Conservation (phyloP, 2,113 vertebrate species). For the Tauraco erythrolophus region DNA sequence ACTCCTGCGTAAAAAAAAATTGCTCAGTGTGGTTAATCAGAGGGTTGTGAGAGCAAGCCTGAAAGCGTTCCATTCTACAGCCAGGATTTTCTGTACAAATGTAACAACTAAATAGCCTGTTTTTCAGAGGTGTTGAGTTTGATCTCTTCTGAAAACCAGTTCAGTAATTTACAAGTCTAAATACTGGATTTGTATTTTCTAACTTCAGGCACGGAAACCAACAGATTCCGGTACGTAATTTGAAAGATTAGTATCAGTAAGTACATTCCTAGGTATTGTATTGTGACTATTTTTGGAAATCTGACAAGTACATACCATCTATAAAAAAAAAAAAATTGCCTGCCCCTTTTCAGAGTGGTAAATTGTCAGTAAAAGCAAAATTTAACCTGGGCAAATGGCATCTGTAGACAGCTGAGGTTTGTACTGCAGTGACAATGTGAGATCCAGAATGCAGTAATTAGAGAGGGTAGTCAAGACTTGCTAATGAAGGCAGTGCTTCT, state of each 20-base stretch:
- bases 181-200: neutral
- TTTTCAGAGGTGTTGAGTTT: neutral
- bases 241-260: neutral
- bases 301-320: rapidly evolving
- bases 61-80: neutral
- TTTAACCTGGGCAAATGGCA: neutral
- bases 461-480: neutral
- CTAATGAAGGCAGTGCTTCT: neutral
- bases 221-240: neutral
- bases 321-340: neutral
- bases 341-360: neutral
- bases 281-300: neutral
- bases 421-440: neutral
- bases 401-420: neutral
- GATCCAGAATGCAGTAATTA: neutral
- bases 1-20: neutral
- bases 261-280: neutral
- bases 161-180: neutral
- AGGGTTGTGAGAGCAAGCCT: neutral
- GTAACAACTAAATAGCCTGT: neutral
- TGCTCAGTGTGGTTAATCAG: neutral
- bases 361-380: neutral
- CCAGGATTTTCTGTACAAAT: neutral
- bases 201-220: neutral
- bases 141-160: neutral